Conservation (phyloP, 2,888 invertebrate species). For the Elegia similella region DNA sequence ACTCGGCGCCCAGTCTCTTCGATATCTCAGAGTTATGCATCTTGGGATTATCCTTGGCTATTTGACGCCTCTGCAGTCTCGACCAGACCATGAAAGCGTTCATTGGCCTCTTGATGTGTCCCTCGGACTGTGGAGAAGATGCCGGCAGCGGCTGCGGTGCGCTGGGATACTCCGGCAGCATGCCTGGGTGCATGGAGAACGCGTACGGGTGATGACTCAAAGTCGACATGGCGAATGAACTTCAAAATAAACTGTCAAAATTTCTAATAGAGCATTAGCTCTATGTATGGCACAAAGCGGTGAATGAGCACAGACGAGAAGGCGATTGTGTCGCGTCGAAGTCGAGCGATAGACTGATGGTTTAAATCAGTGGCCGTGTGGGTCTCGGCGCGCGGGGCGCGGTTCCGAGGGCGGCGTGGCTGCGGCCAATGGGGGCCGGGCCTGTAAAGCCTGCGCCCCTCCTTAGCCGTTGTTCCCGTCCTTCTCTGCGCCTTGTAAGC, state of each 20-base stretch:
- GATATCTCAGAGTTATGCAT: conserved; percentile 96
- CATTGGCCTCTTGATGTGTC: conserved; percentile 97
- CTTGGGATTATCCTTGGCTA: conserved; percentile 96
- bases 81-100: conserved; percentile 99
- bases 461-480: conserved; percentile 43
- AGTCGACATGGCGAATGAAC: conserved; percentile 64
- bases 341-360: conserved; percentile 74
- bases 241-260: conserved; percentile 40
- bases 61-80: conserved; percentile 93
- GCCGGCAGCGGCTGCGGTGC: conserved; percentile 70
- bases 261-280: conserved; percentile 60
- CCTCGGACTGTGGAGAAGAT: conserved; percentile 80
- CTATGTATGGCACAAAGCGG: conserved; percentile 68
- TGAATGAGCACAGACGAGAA: conserved; percentile 59
- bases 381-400: conserved; percentile 61
- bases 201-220: conserved; percentile 78
- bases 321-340: conserved; percentile 72
- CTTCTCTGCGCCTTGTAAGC: conserved; percentile 33
- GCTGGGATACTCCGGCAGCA: conserved; percentile 72
- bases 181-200: conserved; percentile 76
- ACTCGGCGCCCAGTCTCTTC: conserved; percentile 94
- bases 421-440: conserved; percentile 54
- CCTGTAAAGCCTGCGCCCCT: conserved; percentile 67
- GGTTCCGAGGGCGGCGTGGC: conserved; percentile 56
- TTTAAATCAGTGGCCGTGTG: conserved; percentile 47